Base-by-base conservation (phyloP, 2,797 vertebrate species). In the Thripadectes ignobilis region DNA sequence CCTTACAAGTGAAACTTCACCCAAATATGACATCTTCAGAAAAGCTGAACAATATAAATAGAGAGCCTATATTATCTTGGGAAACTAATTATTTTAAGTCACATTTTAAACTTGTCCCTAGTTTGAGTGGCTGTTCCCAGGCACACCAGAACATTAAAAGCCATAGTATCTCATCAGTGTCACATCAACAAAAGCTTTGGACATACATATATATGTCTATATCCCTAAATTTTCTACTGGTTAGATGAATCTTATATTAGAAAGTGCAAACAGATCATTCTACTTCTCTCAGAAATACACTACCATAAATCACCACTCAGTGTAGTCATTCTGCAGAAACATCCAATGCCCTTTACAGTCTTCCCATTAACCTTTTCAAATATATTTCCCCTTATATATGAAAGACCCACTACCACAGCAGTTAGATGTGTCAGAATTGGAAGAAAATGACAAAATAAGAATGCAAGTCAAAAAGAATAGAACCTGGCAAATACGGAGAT, bases 401-500 rank as follows among this genome's bases (percentile, higher is more conserved):
- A 77, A 78, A 92, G 27, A 9, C 54, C 24, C 15, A 21, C 15
- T 67, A 68, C 9, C 19, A 30, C 6, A 74, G 26, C 52, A 80
- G 24, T 32, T 59, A 43, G 8, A 75, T 27, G 23, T 59, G 23
- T 24, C 49, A 78, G 46, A 89, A 78, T 7, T 36, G 34, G 51
- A 71, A 61, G 69, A 72, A 48, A 73, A 66, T 22, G 22, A 32
- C 46, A 59, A 52, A 52, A 85, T 7, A 80, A 88, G 80, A 89
- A 46, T 0, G 0, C 6, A 65, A 86, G 6, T 8, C 30, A 67
- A 90, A 63, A 74, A 66, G 12, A 39, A 68, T 1, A 1, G 1
- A 34, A 52, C 10, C 59, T 86, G 61, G 22, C 41, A 91, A 84
- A 52, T 5, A 57, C 4, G 36, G 5, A 62, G 13, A 67, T 57